A percentile compares a stretch with the other conserved stretches of the same genome.
Conservation (phyloP, 1,140 invertebrate species). For the Lerema accius region DNA sequence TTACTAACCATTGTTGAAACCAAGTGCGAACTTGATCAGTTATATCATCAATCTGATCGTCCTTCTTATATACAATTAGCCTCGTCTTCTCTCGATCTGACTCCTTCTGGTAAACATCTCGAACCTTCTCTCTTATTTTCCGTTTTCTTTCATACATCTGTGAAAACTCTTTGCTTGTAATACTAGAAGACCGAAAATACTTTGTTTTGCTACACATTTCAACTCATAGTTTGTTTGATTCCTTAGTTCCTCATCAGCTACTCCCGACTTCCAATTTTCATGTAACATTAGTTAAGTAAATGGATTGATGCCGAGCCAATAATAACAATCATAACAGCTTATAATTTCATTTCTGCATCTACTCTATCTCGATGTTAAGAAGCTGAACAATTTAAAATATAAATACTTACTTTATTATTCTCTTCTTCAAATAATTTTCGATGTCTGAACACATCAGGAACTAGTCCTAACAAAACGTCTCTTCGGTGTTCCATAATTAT, state of each 20-base stretch:
- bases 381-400: too few species aligned
- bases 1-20: constrained; percentile 52
- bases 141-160: constrained; percentile 42
- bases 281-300: too few species aligned
- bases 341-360: too few species aligned
- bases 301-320: too few species aligned
- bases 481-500: constrained; percentile 25
- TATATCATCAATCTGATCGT: constrained; percentile 50
- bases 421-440: constrained; percentile 32
- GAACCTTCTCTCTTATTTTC: constrained; percentile 33
- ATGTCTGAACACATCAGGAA: constrained; percentile 34
- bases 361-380: too few species aligned
- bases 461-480: constrained; percentile 39
- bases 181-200: too few species aligned
- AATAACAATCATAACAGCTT: too few species aligned
- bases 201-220: too few species aligned
- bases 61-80: constrained; percentile 43
- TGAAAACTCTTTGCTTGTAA: background rate
- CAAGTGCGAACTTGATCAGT: constrained; percentile 47
- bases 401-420: constrained; percentile 40
- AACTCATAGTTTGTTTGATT: too few species aligned
- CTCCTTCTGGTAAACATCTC: constrained; percentile 37
- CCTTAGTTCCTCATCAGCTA: too few species aligned
- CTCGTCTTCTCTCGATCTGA: constrained; percentile 41
- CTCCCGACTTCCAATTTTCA: too few species aligned